phyloP scores from a whole-genome alignment of 2,888 invertebrate species.

The Drosophila pseudotakahashii region DNA sequence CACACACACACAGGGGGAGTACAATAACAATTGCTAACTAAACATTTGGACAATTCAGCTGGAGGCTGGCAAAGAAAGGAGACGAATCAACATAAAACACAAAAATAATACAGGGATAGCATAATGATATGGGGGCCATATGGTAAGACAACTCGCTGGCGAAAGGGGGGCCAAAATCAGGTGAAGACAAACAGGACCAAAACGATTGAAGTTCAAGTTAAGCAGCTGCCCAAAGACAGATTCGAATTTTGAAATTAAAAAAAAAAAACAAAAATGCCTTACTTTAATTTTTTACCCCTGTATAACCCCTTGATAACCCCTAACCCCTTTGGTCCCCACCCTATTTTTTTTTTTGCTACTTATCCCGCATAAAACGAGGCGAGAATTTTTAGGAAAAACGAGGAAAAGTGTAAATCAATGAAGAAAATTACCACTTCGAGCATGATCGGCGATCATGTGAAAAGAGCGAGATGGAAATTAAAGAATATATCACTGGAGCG shows the following conservation, averaged over 20 bases:
- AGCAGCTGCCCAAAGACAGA: neutral
- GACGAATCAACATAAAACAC: slow-evolving; percentile 20
- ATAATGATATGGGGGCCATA: slow-evolving; percentile 25
- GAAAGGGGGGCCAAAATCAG: slow-evolving; percentile 5
- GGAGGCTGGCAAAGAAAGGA: slow-evolving; percentile 17
- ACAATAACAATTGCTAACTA: slow-evolving; percentile 53
- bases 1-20: slow-evolving; percentile 21
- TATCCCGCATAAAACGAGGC: slow-evolving; percentile 20
- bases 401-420: slow-evolving; percentile 26
- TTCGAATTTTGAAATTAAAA: too few species aligned
- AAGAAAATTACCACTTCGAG: slow-evolving; percentile 17
- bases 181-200: slow-evolving; percentile 9
- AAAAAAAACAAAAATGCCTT: too few species aligned
- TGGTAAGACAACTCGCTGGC: neutral
- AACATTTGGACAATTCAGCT: slow-evolving; percentile 58
- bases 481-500: neutral
- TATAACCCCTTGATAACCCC: neutral
- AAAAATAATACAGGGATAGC: slow-evolving; percentile 33
- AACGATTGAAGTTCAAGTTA: slow-evolving; percentile 7
- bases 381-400: slow-evolving; percentile 24
- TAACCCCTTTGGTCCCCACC: too few species aligned
- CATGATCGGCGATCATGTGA: slow-evolving; percentile 16
- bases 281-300: too few species aligned
- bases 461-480: slow-evolving; percentile 1
- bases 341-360: neutral